Evolutionary conservation across 2,797 vertebrate genomes (phyloP).

Genomic region (Amniataba percoides): DNA sequence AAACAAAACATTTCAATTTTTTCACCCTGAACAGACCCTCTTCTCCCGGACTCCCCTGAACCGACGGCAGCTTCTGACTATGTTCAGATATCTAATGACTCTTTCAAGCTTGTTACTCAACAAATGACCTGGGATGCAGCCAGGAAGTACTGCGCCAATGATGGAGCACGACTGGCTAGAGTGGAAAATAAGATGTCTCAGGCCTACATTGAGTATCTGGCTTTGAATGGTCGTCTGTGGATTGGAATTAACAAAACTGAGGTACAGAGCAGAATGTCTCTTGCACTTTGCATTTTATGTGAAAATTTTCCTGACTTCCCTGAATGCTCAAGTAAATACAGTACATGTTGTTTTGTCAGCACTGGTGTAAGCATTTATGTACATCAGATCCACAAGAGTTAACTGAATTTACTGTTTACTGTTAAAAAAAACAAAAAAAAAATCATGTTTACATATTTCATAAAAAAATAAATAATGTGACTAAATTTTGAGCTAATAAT

Average conservation of each 20-base stretch:
- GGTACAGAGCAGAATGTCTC: constrained; percentile 73
- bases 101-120: constrained; percentile 77
- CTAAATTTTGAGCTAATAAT: background rate
- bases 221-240: constrained; percentile 83
- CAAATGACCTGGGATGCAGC: constrained; percentile 88
- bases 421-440: background rate
- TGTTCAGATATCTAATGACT: constrained; percentile 81
- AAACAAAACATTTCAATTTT: background rate
- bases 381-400: background rate
- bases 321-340: background rate
- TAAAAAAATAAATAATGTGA: background rate
- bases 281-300: background rate
- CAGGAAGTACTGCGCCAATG: constrained; percentile 73
- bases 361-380: background rate
- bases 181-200: constrained; percentile 82
- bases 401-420: no score
- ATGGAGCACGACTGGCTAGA: constrained; percentile 79
- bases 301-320: background rate
- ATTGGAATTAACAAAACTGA: constrained; percentile 88
- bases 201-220: constrained; percentile 81
- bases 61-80: constrained; percentile 60
- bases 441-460: background rate
- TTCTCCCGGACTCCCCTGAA: constrained; percentile 32
- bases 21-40: constrained; percentile 33
- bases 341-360: background rate